Percentiles rank a stretch among this genome's conserved stretches.
Evolutionary conservation across 2,113 vertebrate genomes (phyloP).

Genomic region (Hydrochoerus hydrochaeris): DNA sequence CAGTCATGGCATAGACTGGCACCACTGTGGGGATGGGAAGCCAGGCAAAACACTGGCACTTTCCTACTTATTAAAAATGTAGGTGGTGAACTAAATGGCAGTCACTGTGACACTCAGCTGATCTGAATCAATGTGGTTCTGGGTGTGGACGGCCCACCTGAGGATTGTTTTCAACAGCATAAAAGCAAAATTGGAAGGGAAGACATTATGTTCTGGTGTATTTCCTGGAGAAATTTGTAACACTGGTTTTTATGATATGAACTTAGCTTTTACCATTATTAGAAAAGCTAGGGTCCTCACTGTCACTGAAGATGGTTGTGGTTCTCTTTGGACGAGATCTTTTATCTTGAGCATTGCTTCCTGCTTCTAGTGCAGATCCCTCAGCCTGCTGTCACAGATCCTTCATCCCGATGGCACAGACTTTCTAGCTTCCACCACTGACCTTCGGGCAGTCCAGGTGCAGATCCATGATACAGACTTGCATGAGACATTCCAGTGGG

Average conservation of each 20-base stretch:
- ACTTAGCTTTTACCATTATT: background rate
- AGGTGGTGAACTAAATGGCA: background rate
- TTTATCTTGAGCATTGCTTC: background rate
- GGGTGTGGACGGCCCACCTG: background rate
- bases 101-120: background rate
- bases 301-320: background rate
- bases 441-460: background rate
- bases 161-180: background rate
- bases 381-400: background rate
- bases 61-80: background rate
- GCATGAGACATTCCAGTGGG: background rate
- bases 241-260: background rate
- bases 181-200: background rate
- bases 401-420: background rate
- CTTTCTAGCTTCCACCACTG: background rate
- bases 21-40: background rate
- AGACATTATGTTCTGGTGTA: background rate
- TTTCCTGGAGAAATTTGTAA: background rate
- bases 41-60: background rate
- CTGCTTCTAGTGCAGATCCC: background rate
- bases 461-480: background rate
- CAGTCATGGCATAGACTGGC: background rate
- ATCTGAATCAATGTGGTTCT: background rate
- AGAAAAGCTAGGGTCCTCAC: background rate
- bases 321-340: too few relatives aligned